Evolutionary conservation across 1,140 invertebrate genomes (phyloP), one percentile per base, ranked within the genome.

Genomic region (Drosophila kanapiae): DNA sequence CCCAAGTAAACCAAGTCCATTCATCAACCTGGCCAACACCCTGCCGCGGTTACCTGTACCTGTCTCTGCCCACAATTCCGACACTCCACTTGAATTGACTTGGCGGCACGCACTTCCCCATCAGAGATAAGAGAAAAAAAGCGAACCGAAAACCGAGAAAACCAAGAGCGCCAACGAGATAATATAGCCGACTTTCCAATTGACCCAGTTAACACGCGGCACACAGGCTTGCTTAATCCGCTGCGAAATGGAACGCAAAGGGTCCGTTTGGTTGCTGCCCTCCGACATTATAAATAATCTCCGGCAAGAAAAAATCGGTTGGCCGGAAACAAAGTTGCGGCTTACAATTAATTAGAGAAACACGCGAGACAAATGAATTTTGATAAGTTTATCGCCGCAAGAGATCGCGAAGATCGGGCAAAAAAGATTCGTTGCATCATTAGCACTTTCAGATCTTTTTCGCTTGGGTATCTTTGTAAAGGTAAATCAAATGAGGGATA

Each of bases 1-100:
- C 67, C 53, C 67, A 71, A 72, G 67, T 72, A 71, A 76, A 76
- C 70, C 60, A 65, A 76, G 64, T 51, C 72, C 71, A 76, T 76
- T 76, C 72, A 76, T 76, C 71, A 76, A 76, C 72, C 61, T 45
- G 59, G 37, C 56, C 37, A 43, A 18, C 45, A 42, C 13, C 70
- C 40, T 47, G 13, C 4, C 42, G 45, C 51, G 31, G 38, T 18
- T 43, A 43, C 27, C 65, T 42, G 16, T 54, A 68, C 62, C 65
- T 53, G 63, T 68, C 47, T 13, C 65, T 47, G 64, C 67, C 64
- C 67, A 68, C 64, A 16, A 71, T 65, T 75, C 71, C 40, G 43
- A 57, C 67, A 70, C 57, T 71, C 31, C 45, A 76, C 40, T 58
- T 49, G 72, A 42, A 51, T 65, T 42, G 42, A 23, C 74, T 65